Conservation (phyloP, 2,888 invertebrate species). For the Pedicia rivosa region DNA sequence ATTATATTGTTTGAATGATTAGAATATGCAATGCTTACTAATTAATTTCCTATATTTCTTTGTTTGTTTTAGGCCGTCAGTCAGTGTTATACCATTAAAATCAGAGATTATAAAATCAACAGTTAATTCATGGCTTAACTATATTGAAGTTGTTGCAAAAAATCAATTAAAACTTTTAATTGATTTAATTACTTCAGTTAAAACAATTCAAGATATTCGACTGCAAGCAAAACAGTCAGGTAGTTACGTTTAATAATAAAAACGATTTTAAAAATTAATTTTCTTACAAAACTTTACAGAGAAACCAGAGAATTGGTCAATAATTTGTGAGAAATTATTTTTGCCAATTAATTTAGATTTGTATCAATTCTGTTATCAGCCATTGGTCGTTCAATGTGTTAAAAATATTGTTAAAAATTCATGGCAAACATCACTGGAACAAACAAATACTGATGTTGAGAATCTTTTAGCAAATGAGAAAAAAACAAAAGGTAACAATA, state of each 20-base stretch:
- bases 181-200: conserved; percentile 48
- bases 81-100: conserved; percentile 17
- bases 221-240: conserved; percentile 37
- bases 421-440: conserved; percentile 25
- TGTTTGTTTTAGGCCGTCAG: conserved; percentile 22
- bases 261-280: conserved; percentile 6
- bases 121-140: conserved; percentile 46
- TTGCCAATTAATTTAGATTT: conserved; percentile 42
- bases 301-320: conserved; percentile 43
- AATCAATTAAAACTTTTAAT: conserved; percentile 43
- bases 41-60: conserved; percentile 11
- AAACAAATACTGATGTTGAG: conserved; percentile 32
- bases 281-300: conserved; percentile 31
- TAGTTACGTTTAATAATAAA: conserved; percentile 4
- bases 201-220: conserved; percentile 53
- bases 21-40: background rate
- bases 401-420: conserved; percentile 39
- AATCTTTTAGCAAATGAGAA: conserved; percentile 24
- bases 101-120: conserved; percentile 26
- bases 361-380: conserved; percentile 58
- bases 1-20: too few species aligned
- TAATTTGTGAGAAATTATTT: conserved; percentile 41
- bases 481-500: background rate
- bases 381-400: conserved; percentile 51
- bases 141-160: conserved; percentile 40